These are phyloP conservation scores for Pollimyrus isidori DNA, from an alignment of 2,113 vertebrate genomes.

Conservation along the genomic window DNA sequence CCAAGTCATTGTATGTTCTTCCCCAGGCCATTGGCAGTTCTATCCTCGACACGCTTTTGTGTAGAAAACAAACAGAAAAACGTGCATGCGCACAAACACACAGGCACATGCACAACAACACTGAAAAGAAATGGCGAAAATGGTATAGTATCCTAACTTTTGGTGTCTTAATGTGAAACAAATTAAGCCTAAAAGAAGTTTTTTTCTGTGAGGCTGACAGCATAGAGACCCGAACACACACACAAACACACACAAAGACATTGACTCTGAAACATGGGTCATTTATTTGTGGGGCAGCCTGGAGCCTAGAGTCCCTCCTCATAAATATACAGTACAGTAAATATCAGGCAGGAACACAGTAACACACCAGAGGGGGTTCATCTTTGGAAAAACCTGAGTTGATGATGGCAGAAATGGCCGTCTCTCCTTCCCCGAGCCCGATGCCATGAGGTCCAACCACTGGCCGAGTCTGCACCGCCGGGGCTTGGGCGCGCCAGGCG, in stretches of 20 bases:
- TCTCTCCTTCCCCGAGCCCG: background rate
- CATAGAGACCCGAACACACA: background rate
- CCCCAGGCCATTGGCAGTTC: background rate
- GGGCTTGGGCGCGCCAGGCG: background rate
- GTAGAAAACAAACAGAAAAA: background rate
- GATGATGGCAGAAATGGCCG: background rate
- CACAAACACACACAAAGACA: background rate
- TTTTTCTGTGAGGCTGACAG: background rate
- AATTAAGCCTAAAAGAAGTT: background rate
- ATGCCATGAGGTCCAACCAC: background rate
- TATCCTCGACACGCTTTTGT: background rate
- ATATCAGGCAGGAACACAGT: background rate
- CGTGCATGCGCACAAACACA: background rate
- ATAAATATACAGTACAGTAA: conserved; percentile 5
- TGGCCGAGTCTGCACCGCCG: background rate
- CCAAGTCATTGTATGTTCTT: background rate
- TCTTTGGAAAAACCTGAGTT: background rate
- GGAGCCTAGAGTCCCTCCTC: background rate
- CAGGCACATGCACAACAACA: background rate
- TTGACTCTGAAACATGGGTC: background rate
- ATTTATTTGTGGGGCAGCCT: background rate
- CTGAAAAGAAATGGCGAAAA: background rate
- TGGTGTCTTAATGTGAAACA: background rate
- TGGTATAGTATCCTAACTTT: background rate
- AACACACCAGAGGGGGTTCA: background rate